Conservation (phyloP, 2,888 invertebrate genomes). For the Pterostichus madidus region DNA sequence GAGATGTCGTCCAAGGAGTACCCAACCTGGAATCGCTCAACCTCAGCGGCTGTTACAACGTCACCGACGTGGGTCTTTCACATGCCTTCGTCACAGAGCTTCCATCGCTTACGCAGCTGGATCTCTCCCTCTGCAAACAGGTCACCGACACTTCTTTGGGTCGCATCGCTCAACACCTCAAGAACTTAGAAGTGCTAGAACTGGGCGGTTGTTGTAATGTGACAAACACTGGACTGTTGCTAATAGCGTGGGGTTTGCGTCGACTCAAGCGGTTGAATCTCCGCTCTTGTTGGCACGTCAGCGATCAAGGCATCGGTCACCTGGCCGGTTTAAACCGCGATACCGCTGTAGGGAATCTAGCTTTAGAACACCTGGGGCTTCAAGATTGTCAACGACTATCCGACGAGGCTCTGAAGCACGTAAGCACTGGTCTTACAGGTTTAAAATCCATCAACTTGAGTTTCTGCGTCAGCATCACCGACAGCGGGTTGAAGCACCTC, state of each 20-base stretch:
- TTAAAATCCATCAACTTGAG: constrained; percentile 94
- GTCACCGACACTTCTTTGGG: constrained; percentile 94
- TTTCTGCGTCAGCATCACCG: constrained; percentile 97
- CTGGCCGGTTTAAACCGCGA: constrained; percentile 87
- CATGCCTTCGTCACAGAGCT: constrained; percentile 90
- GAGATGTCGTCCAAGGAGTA: constrained; percentile 91
- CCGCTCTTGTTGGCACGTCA: constrained; percentile 95
- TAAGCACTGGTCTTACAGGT: constrained; percentile 88
- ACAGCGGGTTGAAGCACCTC: constrained; percentile 92
- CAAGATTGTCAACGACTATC: constrained; percentile 97
- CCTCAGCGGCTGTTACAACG: constrained; percentile 95
- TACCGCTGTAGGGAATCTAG: constrained; percentile 84
- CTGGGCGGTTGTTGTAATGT: constrained; percentile 95
- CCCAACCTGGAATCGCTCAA: constrained; percentile 93
- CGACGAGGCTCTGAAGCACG: constrained; percentile 93
- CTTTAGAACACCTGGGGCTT: constrained; percentile 90
- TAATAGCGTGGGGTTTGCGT: constrained; percentile 93
- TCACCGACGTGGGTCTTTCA: constrained; percentile 91
- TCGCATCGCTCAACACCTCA: constrained; percentile 90
- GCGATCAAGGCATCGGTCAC: constrained; percentile 93
- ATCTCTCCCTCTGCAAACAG: constrained; percentile 96
- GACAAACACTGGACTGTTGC: constrained; percentile 91
- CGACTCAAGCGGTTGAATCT: constrained; percentile 91
- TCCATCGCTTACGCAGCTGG: constrained; percentile 88
- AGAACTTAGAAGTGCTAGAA: constrained; percentile 92